A percentile compares a stretch with the other conserved stretches of the same genome.
phyloP scores from a whole-genome alignment of 2,888 invertebrate genomes.

The Tholera decimalis region DNA sequence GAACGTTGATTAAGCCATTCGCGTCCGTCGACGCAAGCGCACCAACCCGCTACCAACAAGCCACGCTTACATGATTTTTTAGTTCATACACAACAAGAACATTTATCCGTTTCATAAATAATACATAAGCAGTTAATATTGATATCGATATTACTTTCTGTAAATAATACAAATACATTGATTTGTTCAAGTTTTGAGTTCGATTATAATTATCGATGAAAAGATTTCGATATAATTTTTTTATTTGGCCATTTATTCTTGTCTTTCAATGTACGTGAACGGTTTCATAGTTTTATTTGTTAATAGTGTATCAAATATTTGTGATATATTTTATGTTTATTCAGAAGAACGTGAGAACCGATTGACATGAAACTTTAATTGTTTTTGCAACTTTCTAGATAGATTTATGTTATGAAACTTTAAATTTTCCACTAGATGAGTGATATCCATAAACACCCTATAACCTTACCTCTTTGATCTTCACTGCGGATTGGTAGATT shows the following conservation, averaged over 20 bases:
- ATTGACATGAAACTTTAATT: not conserved
- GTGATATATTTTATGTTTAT: not conserved
- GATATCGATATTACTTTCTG: slow-evolving; percentile 65
- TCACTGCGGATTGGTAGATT: too few species aligned
- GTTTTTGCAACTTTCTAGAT: slow-evolving; percentile 8
- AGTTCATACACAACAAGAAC: slow-evolving; percentile 33
- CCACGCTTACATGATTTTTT: slow-evolving; percentile 18
- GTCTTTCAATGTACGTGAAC: slow-evolving; percentile 15
- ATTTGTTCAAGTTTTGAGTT: slow-evolving; percentile 33
- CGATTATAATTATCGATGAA: slow-evolving; percentile 42
- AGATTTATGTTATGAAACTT: not conserved
- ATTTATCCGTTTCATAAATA: slow-evolving; percentile 51
- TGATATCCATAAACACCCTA: not conserved
- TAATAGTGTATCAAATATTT: slow-evolving; percentile 21
- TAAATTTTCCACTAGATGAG: not conserved
- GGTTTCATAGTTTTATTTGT: slow-evolving; percentile 15
- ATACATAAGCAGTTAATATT: slow-evolving; percentile 62
- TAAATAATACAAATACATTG: slow-evolving; percentile 49
- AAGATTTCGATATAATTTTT: slow-evolving; percentile 44
- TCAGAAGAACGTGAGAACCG: slow-evolving; percentile 37
- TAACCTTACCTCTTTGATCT: too few species aligned
- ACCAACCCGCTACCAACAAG: slow-evolving; percentile 17
- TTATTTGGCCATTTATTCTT: slow-evolving; percentile 41
- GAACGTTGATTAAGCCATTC: slow-evolving; percentile 51
- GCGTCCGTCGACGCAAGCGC: slow-evolving; percentile 30